A percentile compares a stretch with the other conserved stretches of the same genome.
Conservation (phyloP, 2,888 invertebrate species). For the Cosmia trapezina region DNA sequence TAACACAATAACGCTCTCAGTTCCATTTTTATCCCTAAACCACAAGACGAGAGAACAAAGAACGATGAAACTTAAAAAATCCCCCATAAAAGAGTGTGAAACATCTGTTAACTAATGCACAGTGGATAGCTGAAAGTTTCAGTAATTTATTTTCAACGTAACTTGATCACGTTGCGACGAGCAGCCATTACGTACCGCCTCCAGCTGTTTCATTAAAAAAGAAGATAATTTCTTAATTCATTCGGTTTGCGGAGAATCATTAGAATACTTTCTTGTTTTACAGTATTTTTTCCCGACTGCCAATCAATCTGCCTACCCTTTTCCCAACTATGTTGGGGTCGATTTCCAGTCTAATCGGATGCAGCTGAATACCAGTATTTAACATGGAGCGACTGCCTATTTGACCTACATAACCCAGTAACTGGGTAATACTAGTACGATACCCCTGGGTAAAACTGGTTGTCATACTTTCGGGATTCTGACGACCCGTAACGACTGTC, state of each 20-base stretch:
- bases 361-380: too few relatives aligned
- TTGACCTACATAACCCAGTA: too few relatives aligned
- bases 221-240: constrained; percentile 23
- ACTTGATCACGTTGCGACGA: constrained; percentile 62
- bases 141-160: constrained; percentile 65
- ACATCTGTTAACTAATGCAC: constrained; percentile 45
- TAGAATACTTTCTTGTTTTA: neutral
- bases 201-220: constrained; percentile 55
- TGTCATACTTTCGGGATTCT: too few relatives aligned
- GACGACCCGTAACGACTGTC: too few relatives aligned
- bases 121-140: constrained; percentile 44
- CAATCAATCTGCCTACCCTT: too few relatives aligned
- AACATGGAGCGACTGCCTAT: too few relatives aligned
- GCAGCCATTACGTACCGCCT: constrained; percentile 18
- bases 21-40: neutral
- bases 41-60: constrained; percentile 9
- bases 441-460: too few relatives aligned
- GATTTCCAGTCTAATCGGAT: too few relatives aligned
- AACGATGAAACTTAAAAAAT: constrained; percentile 14
- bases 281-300: too few relatives aligned
- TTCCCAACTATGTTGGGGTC: too few relatives aligned
- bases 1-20: neutral
- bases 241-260: constrained; percentile 9
- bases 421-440: too few relatives aligned
- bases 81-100: constrained; percentile 14